Evolutionary conservation across 2,113 vertebrate species (phyloP).

Genomic region (Leucopternis melanops): DNA sequence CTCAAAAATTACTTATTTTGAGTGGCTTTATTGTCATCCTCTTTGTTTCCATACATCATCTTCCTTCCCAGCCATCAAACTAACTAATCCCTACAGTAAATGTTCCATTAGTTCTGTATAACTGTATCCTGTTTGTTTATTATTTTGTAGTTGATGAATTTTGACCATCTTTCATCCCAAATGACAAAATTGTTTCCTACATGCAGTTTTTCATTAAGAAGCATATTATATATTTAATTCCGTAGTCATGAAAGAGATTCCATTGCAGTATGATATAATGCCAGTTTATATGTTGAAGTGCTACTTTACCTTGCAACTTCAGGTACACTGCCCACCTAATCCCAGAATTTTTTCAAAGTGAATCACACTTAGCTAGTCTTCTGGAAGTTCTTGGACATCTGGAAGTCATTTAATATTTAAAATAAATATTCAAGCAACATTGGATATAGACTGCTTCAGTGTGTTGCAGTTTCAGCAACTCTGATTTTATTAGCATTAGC

Average conservation of each 20-base stretch:
- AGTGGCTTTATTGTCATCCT: not conserved
- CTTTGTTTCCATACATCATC: not conserved
- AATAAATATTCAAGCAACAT: not conserved
- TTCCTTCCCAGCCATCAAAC: not conserved
- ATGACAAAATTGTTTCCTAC: not conserved
- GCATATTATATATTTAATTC: not conserved
- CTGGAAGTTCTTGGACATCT: not conserved
- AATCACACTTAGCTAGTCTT: not conserved
- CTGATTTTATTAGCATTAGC: not conserved
- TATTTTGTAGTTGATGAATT: not conserved
- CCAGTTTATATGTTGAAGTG: not conserved
- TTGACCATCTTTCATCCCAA: not conserved
- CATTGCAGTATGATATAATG: not conserved
- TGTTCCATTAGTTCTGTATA: not conserved
- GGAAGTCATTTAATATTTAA: not conserved
- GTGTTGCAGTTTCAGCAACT: not conserved
- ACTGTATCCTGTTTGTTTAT: not conserved
- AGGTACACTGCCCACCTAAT: not conserved
- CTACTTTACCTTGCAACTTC: not conserved
- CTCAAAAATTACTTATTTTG: not conserved
- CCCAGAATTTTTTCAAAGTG: not conserved
- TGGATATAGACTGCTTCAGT: not conserved
- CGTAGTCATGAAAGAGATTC: not conserved
- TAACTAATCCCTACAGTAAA: not conserved
- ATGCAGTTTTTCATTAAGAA: not conserved